These are phyloP conservation scores for Diadema setosum DNA, from an alignment of 35 echinoderm and acorn worm species.

Conservation along the genomic window DNA sequence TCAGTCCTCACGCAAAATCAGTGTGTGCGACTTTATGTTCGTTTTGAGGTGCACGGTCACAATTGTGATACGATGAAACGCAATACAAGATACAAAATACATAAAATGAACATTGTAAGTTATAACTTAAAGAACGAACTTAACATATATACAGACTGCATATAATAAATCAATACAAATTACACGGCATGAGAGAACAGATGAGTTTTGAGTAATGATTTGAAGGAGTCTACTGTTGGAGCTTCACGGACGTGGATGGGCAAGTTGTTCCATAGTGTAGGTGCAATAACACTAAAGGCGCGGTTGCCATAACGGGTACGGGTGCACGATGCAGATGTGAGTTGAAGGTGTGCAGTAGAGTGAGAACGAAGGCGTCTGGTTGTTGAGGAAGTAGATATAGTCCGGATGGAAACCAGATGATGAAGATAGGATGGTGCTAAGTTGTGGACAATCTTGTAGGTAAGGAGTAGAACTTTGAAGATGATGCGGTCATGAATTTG, in stretches of 20 bases:
- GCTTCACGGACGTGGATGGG: not conserved
- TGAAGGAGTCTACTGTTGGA: not conserved
- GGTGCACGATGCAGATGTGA: not conserved
- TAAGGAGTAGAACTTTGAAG: not conserved
- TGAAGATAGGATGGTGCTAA: not conserved
- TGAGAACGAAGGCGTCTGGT: not conserved
- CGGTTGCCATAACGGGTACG: not conserved
- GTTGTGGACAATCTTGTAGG: not conserved
- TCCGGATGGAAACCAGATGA: not conserved
- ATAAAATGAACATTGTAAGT: too few relatives aligned
- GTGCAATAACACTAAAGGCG: not conserved
- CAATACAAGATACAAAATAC: too few relatives aligned
- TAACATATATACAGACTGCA: too few relatives aligned
- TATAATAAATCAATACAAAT: too few relatives aligned
- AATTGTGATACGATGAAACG: too few relatives aligned
- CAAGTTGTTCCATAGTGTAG: not conserved
- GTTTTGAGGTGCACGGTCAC: too few relatives aligned
- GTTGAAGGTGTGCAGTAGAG: not conserved
- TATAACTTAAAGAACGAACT: too few relatives aligned
- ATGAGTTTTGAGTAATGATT: not conserved
- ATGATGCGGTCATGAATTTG: not conserved
- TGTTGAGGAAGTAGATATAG: not conserved
- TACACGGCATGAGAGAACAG: not conserved
- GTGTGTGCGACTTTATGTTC: too few relatives aligned
- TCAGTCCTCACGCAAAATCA: too few relatives aligned